These are phyloP conservation scores for Lathronympha strigana DNA, from an alignment of 2,888 invertebrate genomes.

Conservation along the genomic window DNA sequence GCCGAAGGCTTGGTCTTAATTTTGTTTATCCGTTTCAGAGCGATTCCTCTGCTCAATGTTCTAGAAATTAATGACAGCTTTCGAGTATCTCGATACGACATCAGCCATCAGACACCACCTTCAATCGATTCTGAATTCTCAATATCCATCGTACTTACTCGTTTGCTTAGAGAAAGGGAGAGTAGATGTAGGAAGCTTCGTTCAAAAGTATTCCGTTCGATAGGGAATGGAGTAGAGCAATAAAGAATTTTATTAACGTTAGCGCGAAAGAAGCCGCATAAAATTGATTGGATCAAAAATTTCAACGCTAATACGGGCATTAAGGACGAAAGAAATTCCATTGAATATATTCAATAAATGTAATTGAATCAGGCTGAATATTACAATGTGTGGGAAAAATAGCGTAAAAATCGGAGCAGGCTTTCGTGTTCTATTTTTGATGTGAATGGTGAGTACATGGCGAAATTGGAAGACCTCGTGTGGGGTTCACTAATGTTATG, in stretches of 20 bases:
- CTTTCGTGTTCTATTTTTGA: constrained; percentile 1
- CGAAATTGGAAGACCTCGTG: neutral
- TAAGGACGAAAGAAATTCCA: constrained; percentile 35
- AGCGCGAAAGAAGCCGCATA: constrained; percentile 42
- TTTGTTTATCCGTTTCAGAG: constrained; percentile 25
- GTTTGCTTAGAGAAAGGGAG: constrained; percentile 4
- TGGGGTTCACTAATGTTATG: neutral
- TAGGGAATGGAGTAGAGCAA: constrained; percentile 26
- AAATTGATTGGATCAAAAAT: constrained; percentile 43
- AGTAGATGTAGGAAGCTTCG: neutral
- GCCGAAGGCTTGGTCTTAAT: constrained; percentile 14
- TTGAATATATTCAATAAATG: constrained; percentile 39
- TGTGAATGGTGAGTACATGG: neutral
- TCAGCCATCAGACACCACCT: constrained; percentile 1
- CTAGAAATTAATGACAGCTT: constrained; percentile 41
- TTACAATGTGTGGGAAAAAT: constrained; percentile 24
- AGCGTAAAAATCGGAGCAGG: neutral
- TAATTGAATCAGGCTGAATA: constrained; percentile 36
- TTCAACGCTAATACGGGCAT: constrained; percentile 41
- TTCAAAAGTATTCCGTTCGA: constrained; percentile 5
- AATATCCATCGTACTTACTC: constrained; percentile 1
- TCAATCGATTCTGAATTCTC: neutral
- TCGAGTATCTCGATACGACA: constrained; percentile 30
- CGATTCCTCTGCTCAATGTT: constrained; percentile 32
- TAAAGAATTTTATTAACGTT: constrained; percentile 43